These are phyloP conservation scores for Macrobrachium rosenbergii DNA, from an alignment of 1,140 invertebrate genomes.

Conservation along the genomic window DNA sequence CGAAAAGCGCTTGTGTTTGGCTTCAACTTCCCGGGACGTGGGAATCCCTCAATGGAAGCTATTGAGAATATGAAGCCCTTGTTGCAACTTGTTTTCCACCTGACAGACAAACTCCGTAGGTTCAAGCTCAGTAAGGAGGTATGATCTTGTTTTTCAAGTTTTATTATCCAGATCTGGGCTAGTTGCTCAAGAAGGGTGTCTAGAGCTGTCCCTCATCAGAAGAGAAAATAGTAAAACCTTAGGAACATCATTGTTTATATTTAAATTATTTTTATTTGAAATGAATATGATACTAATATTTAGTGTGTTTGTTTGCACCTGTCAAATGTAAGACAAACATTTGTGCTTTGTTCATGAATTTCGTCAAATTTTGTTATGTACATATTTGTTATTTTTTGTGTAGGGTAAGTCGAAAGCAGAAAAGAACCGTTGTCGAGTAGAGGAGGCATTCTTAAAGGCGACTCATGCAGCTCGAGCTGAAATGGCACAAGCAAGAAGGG, in stretches of 20 bases:
- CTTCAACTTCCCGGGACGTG: slow-evolving; percentile 68
- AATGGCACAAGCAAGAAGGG: slow-evolving; percentile 72
- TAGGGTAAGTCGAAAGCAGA: slow-evolving; percentile 71
- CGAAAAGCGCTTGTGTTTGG: slow-evolving; percentile 52
- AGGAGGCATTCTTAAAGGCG: slow-evolving; percentile 73
- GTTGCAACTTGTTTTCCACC: slow-evolving; percentile 90
- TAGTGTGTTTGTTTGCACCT: neutral
- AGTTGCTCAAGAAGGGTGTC: too few species aligned
- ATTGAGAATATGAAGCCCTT: slow-evolving; percentile 84
- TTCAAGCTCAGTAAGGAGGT: slow-evolving; percentile 92
- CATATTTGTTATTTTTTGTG: neutral
- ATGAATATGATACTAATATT: neutral
- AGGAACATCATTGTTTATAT: neutral
- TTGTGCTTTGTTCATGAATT: too few species aligned
- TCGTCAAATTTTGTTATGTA: too few species aligned
- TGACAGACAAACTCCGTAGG: slow-evolving; percentile 90
- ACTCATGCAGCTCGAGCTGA: slow-evolving; percentile 73
- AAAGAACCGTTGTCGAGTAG: slow-evolving; percentile 72
- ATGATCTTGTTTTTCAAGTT: neutral
- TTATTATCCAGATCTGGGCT: too few species aligned
- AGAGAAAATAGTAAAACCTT: too few species aligned
- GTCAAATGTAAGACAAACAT: too few species aligned
- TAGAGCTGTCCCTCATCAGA: too few species aligned
- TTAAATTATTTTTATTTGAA: neutral
- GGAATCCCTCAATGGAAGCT: slow-evolving; percentile 71